Base-by-base conservation (phyloP, 2,888 invertebrate species). In the Seladonia tumulorum region DNA sequence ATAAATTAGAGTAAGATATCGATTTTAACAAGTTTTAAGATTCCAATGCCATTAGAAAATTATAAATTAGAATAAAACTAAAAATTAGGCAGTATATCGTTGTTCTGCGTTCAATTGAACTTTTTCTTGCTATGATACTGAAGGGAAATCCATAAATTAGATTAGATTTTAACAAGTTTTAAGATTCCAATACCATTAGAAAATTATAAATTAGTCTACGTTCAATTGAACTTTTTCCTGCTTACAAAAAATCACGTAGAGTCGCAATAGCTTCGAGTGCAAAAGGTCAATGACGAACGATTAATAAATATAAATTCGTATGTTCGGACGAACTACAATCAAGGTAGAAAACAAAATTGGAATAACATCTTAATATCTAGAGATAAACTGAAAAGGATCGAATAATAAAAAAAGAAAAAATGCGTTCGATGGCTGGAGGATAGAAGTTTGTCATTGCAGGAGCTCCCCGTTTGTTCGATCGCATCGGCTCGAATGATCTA, bases 401-500 rank as follows among this genome's bases (percentile, higher is more conserved):
- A 57, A 22, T 63, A 86, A 63, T 76, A 57, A 53, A 53, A 22
- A 22, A 22, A 47, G 45, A 57, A 10, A 22, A 66, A 66, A 78
- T 60, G 22, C 45, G 73, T 35, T 14, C 35, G 79, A 60, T 76
- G 66, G 49, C 12, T 57, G 75, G 60, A 77, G 66, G 49, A 53
- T 79, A 68, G 49, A 70, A 45, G 66, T 86, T 86, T 87, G 76
- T 66, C 35, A 81, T 86, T 86, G 68, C n/a, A 29, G 57, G 14
- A 57, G 42, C 63, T 63, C 29, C 18, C 16, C 16, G 7, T 35
- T 8, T 71, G 73, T 29, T 35, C 29, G 57, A 29, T 47, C 35
- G 68, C 35, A 10, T 42, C 12, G 18, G 70, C 16, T 14, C 0
- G 35, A 29, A 25, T 14, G 45, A 63, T 78, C 87, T 93, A 94